These are phyloP conservation scores for Aproaerema taeniolella DNA, from an alignment of 2,888 invertebrate species.

Conservation along the genomic window DNA sequence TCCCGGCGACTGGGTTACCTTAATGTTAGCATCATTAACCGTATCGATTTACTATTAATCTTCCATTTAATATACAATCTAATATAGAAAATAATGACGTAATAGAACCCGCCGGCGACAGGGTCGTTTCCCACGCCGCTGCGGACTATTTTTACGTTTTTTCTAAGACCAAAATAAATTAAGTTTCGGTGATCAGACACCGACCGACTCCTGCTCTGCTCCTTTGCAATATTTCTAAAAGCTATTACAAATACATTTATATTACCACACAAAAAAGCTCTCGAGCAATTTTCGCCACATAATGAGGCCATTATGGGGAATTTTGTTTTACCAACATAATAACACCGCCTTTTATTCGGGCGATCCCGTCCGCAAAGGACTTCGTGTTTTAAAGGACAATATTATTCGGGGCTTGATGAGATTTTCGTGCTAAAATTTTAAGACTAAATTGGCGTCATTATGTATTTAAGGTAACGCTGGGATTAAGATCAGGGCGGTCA, in stretches of 20 bases:
- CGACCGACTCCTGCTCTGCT: slow-evolving; percentile 64
- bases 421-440: slow-evolving; percentile 75
- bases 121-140: slow-evolving; percentile 72
- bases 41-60: slow-evolving; percentile 74
- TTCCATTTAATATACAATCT: slow-evolving; percentile 70
- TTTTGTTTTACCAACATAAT: slow-evolving; percentile 78
- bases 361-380: slow-evolving; percentile 64
- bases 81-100: slow-evolving; percentile 77
- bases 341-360: slow-evolving; percentile 71
- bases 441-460: slow-evolving; percentile 69
- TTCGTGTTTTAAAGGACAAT: slow-evolving; percentile 71
- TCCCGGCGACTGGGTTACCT: slow-evolving; percentile 21
- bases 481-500: slow-evolving; percentile 62
- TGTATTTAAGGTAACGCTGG: slow-evolving; percentile 61
- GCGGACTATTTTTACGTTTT: slow-evolving; percentile 62
- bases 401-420: slow-evolving; percentile 69
- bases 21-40: slow-evolving; percentile 44
- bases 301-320: slow-evolving; percentile 76
- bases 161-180: slow-evolving; percentile 68
- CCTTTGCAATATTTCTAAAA: slow-evolving; percentile 76
- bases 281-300: slow-evolving; percentile 77
- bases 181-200: slow-evolving; percentile 73
- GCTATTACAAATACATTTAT: slow-evolving; percentile 78
- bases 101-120: slow-evolving; percentile 75
- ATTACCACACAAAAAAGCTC: slow-evolving; percentile 73